These are phyloP conservation scores for Drepanosiphum platanoidis DNA, from an alignment of 2,888 invertebrate species.

Conservation along the genomic window DNA sequence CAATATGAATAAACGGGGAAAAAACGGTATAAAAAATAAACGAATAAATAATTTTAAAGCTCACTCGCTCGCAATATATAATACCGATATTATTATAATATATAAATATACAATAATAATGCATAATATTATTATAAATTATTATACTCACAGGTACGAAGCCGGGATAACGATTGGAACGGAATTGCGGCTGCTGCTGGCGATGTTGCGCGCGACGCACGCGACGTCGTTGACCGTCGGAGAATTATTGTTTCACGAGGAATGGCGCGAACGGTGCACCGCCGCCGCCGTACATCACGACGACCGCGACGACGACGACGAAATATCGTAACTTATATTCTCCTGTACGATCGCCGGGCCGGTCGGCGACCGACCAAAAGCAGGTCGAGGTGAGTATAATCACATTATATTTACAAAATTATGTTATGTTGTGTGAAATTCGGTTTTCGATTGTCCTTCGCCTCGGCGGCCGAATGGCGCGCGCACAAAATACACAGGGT, in stretches of 20 bases:
- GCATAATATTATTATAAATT: too few species aligned
- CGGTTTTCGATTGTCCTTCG: constrained; percentile 33
- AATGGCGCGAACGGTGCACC: neutral
- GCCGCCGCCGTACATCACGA: neutral
- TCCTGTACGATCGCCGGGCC: neutral
- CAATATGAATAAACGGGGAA: too few species aligned
- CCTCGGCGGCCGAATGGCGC: neutral
- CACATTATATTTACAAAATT: neutral
- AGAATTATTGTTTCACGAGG: neutral
- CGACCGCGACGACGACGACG: neutral
- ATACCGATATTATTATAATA: neutral
- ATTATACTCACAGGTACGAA: neutral
- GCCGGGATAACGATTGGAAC: neutral
- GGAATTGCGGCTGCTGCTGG: neutral
- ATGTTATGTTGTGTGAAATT: neutral
- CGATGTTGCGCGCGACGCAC: neutral
- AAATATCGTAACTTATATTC: neutral
- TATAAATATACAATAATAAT: too few species aligned
- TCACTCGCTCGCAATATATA: neutral
- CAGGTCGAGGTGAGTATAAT: constrained; percentile 54
- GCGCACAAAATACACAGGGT: neutral
- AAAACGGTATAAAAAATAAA: too few species aligned
- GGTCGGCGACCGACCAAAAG: neutral
- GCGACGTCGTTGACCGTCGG: neutral
- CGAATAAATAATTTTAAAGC: too few species aligned